Evolutionary conservation across 2,888 invertebrate genomes (phyloP), one percentile per base, ranked within the genome.

Genomic region (Phragmatobia fuliginosa): DNA sequence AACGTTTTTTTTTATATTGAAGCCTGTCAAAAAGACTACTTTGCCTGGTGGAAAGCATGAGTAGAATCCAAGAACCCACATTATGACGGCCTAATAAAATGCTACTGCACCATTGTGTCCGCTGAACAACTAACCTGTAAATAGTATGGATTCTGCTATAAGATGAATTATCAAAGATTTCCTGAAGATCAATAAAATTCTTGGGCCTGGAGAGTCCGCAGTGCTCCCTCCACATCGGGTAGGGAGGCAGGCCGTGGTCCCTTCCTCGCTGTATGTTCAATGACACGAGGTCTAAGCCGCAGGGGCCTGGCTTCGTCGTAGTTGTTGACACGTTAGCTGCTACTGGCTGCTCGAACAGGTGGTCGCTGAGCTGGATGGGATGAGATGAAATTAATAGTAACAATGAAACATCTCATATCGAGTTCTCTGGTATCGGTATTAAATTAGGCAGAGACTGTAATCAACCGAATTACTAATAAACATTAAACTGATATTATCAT

Each of bases 181-280:
- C 91, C 0, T 91, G 87, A 71, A 98, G 94, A 79, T 98, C 97
- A 0, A 95, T 91, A 90, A 98, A 98, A 63, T 90, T 95, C 45
- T 85, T 92, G 0, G 96, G 96, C 28, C 95, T 91, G 0, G 95
- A 88, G 61, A 98, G 92, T 0, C 97, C 97, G 82, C 99, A 99
- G 84, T 97, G 96, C 69, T 96, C 95, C 64, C 98, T 94, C 97
- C 97, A 98, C 45, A 95, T 95, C 0, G 96, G 96, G 90, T 98
- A 99, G 0, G 97, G 92, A 0, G 98, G 97, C 70, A 99, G 92
- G 0, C 98, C 98, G 88, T 98, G 98, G 94, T 99, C 98, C 1
- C 98, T 92, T 0, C 98, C 98, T 49, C 98, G 96, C 90, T 99
- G 98, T 83, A 99, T 98, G 91, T 98, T 98, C 74, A 98, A 94